Evolutionary conservation across 2,113 vertebrate species (phyloP), one percentile per base, ranked within the genome.

Genomic region (Thalassoma bifasciatum): DNA sequence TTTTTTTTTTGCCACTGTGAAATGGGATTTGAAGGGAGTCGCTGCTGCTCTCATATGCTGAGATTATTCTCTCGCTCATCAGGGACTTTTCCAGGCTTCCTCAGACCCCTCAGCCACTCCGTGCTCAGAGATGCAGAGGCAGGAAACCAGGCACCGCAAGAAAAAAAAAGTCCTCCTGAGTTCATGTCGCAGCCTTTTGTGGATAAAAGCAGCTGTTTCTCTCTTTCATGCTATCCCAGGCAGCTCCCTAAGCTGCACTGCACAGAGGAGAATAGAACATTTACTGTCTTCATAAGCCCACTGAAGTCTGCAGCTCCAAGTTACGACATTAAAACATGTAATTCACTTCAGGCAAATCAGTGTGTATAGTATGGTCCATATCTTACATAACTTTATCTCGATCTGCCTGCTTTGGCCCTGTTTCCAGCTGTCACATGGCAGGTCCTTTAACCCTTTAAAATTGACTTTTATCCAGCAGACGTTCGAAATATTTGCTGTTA

Each of bases 171-270:
- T 68, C 59, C 73, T 71, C 68, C 66, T 70, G 66, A 77, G 82
- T 86, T 86, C 69, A 60, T 77, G 81, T 85, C 3, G 59, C 64
- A 75, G 59, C 51, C 66, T 69, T 72, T 63, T 80, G 67, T 82
- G 77, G 88, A 89, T 90, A 80, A 84, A 90, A 86, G 85, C 83
- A 86, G 72, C 74, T 78, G 79, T 85, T 90, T 88, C 66, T 84
- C 49, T 47, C 77, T 88, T 90, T 87, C 79, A 88, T 78, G 83
- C 74, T 51, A 61, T 72, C 70, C 68, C 56, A 77, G 71, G 74
- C 83, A 73, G 82, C 57, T 83, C 62, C 72, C 56, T 81, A 87
- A 91, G 80, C 81, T 49, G 46, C 72, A 71, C 68, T 74, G 66
- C 63, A 71, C 75, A 85, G 47, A 42, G 68, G 54, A 88, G 79